phyloP scores from a whole-genome alignment of 2,113 vertebrate genomes.

The Tragelaphus imberbis region DNA sequence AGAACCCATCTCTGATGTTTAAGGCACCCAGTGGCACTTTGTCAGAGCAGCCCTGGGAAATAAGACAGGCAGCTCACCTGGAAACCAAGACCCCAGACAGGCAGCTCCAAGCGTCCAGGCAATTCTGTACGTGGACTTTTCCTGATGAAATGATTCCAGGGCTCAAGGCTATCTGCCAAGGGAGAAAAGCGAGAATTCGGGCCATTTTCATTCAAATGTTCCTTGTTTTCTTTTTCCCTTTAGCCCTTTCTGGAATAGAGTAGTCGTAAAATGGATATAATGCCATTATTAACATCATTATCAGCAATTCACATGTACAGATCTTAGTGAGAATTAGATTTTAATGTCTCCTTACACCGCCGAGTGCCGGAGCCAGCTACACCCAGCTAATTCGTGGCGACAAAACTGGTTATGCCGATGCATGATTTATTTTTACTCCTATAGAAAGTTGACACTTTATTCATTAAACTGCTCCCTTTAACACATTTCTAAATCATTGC shows the following conservation, averaged over 20 bases:
- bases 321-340: conserved; percentile 49
- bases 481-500: conserved; percentile 73
- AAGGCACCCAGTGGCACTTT: background rate
- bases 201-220: conserved; percentile 12
- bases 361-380: conserved; percentile 13
- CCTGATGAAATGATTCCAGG: background rate
- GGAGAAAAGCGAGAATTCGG: background rate
- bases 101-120: background rate
- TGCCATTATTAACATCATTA: conserved; percentile 54
- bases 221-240: conserved; percentile 3
- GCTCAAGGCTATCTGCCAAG: background rate
- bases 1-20: background rate
- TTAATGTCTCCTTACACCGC: conserved; percentile 55
- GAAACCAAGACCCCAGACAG: background rate
- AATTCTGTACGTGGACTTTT: background rate
- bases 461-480: conserved; percentile 68
- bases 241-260: conserved; percentile 1
- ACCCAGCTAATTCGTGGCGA: conserved; percentile 40
- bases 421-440: conserved; percentile 71
- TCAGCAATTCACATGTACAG: conserved; percentile 45
- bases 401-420: conserved; percentile 43
- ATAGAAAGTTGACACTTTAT: conserved; percentile 71
- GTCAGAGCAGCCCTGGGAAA: background rate
- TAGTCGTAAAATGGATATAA: conserved; percentile 28
- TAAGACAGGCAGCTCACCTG: background rate